Conservation (phyloP, 23 tunicate genomes). For the Halocynthia roretzi region DNA sequence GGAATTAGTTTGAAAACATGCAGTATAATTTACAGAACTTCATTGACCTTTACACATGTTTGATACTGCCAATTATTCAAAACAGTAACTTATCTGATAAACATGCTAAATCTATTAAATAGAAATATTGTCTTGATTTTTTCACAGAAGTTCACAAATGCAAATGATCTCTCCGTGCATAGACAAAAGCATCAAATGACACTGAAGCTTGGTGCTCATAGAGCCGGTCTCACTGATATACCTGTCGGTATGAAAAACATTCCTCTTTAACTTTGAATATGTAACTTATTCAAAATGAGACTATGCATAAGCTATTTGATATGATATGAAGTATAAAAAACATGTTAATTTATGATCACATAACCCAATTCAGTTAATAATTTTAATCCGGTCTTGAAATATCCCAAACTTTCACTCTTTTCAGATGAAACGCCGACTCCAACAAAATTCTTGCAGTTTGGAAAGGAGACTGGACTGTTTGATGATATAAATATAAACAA, state of each 20-base stretch:
- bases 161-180: constrained; percentile 39
- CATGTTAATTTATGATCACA: too few relatives aligned
- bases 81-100: neutral
- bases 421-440: constrained; percentile 94
- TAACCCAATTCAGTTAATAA: too few relatives aligned
- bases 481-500: constrained; percentile 52
- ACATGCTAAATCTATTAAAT: neutral
- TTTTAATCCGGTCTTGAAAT: neutral
- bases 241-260: constrained; percentile 57
- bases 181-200: constrained; percentile 93
- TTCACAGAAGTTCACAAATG: constrained; percentile 44
- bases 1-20: too few relatives aligned
- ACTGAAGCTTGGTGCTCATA: constrained; percentile 58
- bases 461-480: constrained; percentile 77
- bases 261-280: constrained; percentile 1
- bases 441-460: constrained; percentile 66
- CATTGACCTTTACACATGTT: too few relatives aligned
- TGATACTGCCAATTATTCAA: neutral
- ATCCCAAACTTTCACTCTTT: neutral
- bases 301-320: neutral
- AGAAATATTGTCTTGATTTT: constrained; percentile 1
- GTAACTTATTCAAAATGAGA: neutral
- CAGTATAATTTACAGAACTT: too few relatives aligned
- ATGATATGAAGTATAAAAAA: too few relatives aligned
- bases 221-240: constrained; percentile 56